phyloP scores from a whole-genome alignment of 2,888 invertebrate species.

The Alviniconcha strummeri region DNA sequence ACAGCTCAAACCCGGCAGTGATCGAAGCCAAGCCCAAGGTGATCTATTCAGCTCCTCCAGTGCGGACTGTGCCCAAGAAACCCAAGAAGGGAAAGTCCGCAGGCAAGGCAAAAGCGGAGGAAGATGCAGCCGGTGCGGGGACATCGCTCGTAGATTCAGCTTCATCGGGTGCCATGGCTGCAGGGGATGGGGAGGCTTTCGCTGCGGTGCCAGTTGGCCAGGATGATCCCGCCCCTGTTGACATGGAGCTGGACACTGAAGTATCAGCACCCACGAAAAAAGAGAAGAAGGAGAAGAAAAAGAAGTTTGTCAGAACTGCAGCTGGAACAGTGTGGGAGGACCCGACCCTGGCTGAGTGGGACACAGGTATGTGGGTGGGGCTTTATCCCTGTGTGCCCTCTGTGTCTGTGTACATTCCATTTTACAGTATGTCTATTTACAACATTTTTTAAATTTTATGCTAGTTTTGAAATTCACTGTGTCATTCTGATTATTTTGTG shows the following conservation, averaged over 20 bases:
- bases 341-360: constrained; percentile 93
- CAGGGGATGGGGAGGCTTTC: not conserved
- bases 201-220: not conserved
- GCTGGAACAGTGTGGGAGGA: constrained; percentile 99
- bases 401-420: not conserved
- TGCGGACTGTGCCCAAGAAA: constrained; percentile 53
- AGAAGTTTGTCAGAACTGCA: constrained; percentile 90
- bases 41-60: constrained; percentile 67
- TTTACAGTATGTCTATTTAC: not conserved
- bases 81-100: constrained; percentile 46
- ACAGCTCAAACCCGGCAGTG: constrained; percentile 24
- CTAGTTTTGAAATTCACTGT: too few species aligned
- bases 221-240: constrained; percentile 32
- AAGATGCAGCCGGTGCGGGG: constrained; percentile 19
- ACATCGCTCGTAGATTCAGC: not conserved
- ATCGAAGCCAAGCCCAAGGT: constrained; percentile 59
- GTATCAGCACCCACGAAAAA: constrained; percentile 42
- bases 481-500: too few species aligned
- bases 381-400: too few species aligned
- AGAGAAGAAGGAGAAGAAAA: constrained; percentile 75
- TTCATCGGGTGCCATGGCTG: not conserved
- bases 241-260: constrained; percentile 40
- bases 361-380: constrained; percentile 80
- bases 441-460: too few species aligned
- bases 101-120: constrained; percentile 40